A percentile compares a stretch with the other conserved stretches of the same genome.
These are phyloP conservation scores for Potamarius usumacintae DNA, from an alignment of 2,113 vertebrate genomes.

Conservation along the genomic window DNA sequence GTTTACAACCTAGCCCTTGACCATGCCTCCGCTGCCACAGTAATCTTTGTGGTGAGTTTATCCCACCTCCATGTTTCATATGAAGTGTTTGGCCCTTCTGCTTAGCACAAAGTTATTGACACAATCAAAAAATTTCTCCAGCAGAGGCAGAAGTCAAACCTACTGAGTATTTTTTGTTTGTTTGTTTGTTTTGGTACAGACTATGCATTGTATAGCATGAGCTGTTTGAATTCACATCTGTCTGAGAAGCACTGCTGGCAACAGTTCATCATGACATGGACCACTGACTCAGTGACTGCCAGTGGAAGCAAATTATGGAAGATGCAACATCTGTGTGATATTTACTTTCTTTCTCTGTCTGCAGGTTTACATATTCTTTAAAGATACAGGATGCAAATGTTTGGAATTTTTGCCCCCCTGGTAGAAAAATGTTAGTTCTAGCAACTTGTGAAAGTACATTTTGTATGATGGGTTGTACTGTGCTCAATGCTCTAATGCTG, in stretches of 20 bases:
- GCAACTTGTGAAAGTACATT: background rate
- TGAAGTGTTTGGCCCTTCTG: slow-evolving; percentile 11
- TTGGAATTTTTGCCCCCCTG: background rate
- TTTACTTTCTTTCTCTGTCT: slow-evolving; percentile 5
- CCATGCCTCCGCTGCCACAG: background rate
- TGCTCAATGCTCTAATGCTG: background rate
- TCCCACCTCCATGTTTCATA: background rate
- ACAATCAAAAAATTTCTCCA: no score
- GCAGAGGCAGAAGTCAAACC: slow-evolving; percentile 38
- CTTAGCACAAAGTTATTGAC: slow-evolving; percentile 31
- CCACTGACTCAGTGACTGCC: background rate
- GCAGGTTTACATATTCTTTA: background rate
- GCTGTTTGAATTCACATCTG: slow-evolving; percentile 52
- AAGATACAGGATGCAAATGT: background rate
- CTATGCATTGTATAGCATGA: slow-evolving; percentile 24
- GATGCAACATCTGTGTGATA: slow-evolving; percentile 21
- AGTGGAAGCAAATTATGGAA: background rate
- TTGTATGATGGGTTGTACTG: background rate
- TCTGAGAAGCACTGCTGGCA: slow-evolving; percentile 44
- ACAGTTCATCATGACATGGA: slow-evolving; percentile 20
- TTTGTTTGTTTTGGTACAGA: slow-evolving; percentile 53
- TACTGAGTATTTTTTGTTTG: slow-evolving; percentile 18
- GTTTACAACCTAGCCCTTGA: no score
- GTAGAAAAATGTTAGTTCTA: background rate
- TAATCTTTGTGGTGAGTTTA: background rate